A percentile compares a stretch with the other conserved stretches of the same genome.
Evolutionary conservation across 2,888 invertebrate genomes (phyloP).

Genomic region (Hydrotaea diabolus): DNA sequence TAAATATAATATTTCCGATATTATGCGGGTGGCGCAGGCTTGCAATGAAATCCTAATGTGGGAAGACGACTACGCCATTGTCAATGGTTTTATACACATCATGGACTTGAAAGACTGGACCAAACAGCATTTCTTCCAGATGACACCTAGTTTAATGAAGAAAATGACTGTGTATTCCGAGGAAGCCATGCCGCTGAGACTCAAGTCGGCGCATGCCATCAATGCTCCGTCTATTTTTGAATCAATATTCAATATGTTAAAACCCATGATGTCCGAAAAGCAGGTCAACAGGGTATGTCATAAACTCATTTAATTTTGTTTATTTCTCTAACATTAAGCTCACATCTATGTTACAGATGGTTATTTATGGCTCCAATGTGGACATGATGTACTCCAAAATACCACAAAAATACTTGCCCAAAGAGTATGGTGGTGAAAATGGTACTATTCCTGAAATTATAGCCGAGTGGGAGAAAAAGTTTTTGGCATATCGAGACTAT

Average conservation of each 20-base stretch:
- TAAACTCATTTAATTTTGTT: neutral
- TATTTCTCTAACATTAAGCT: no score
- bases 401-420: conserved; percentile 83
- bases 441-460: conserved; percentile 79
- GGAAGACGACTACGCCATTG: conserved; percentile 83
- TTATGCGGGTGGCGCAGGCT: conserved; percentile 82
- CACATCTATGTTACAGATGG: conserved; percentile 28
- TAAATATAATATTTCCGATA: conserved; percentile 80
- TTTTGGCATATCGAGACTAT: conserved; percentile 69
- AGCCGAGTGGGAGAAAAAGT: conserved; percentile 68
- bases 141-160: conserved; percentile 83
- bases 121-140: conserved; percentile 82
- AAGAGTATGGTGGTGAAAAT: conserved; percentile 85
- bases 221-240: conserved; percentile 84
- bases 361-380: conserved; percentile 76
- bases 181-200: conserved; percentile 83
- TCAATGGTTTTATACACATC: conserved; percentile 82
- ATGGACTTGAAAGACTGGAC: conserved; percentile 83
- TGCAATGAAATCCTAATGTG: conserved; percentile 82
- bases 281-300: conserved; percentile 82
- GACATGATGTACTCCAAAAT: conserved; percentile 83
- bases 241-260: conserved; percentile 82
- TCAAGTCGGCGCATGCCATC: conserved; percentile 83
- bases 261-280: conserved; percentile 83
- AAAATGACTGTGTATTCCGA: conserved; percentile 82